Evolutionary conservation across 2,113 vertebrate genomes (phyloP).

Genomic region (Melanerpes aurifrons): DNA sequence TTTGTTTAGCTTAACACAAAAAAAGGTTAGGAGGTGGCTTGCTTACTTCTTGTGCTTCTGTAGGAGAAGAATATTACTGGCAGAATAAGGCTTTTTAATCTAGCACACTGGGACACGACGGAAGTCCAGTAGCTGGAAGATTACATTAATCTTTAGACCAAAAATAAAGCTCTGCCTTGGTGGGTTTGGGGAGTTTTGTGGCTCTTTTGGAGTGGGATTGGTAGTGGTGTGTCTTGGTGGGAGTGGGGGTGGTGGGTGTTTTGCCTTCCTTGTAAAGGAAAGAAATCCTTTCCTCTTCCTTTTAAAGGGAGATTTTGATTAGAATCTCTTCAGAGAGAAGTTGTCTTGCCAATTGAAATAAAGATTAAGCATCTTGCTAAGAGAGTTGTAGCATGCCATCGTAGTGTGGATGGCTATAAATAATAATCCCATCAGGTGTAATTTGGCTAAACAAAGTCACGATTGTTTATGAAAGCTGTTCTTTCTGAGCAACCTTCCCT

Average conservation of each 20-base stretch:
- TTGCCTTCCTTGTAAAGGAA: accelerated
- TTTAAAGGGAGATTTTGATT: not conserved
- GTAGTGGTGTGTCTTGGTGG: too few species aligned
- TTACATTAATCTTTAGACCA: not conserved
- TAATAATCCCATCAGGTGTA: too few species aligned
- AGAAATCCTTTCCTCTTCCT: not conserved
- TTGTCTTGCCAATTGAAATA: not conserved
- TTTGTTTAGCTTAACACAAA: constrained; percentile 47
- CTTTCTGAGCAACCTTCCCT: not conserved
- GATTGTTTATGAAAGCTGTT: not conserved
- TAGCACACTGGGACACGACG: not conserved
- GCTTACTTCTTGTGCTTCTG: constrained; percentile 16
- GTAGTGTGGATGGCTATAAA: not conserved
- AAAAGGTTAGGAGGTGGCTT: constrained; percentile 15
- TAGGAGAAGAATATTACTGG: not conserved
- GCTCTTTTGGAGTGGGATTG: too few species aligned
- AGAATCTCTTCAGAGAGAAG: not conserved
- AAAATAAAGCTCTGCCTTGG: not conserved
- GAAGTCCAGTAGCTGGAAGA: not conserved
- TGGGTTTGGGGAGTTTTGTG: too few species aligned
- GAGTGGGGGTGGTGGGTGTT: too few species aligned
- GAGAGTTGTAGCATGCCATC: not conserved
- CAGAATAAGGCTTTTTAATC: constrained; percentile 11
- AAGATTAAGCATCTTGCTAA: not conserved
- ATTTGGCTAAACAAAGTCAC: not conserved